Conservation (phyloP, 2,888 invertebrate genomes). For the Myathropa florea region DNA sequence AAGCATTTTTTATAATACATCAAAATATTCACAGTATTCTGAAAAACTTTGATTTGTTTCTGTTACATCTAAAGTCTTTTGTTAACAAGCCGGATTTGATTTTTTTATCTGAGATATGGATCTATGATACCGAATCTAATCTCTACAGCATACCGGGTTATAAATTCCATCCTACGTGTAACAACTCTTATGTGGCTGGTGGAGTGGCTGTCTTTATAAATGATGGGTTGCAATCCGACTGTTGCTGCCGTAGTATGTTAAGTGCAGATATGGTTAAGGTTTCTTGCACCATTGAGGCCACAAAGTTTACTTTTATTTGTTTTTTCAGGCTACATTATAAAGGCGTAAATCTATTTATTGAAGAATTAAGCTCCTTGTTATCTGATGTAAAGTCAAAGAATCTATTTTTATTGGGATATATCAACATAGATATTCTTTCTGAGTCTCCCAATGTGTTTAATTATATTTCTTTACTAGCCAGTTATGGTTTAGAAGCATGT, state of each 20-base stretch:
- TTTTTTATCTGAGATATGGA: slow-evolving; percentile 18
- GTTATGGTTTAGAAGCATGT: slow-evolving; percentile 10
- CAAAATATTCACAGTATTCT: slow-evolving; percentile 29
- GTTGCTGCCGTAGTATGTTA: not conserved
- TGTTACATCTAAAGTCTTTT: not conserved
- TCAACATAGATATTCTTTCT: slow-evolving; percentile 18
- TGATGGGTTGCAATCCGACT: not conserved
- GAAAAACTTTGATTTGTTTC: slow-evolving; percentile 23
- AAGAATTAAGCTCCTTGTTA: not conserved
- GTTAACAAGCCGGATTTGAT: slow-evolving; percentile 22
- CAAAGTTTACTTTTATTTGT: not conserved
- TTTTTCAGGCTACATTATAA: slow-evolving; percentile 7
- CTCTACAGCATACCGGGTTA: slow-evolving; percentile 4
- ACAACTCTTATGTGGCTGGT: not conserved
- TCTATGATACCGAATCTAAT: too few species aligned
- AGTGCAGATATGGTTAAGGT: slow-evolving; percentile 12
- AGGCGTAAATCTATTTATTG: slow-evolving; percentile 4
- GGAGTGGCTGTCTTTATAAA: slow-evolving; percentile 1
- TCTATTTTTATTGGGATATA: slow-evolving; percentile 15
- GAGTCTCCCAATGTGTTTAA: not conserved
- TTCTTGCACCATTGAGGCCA: not conserved
- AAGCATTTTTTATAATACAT: slow-evolving; percentile 4
- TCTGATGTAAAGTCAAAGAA: not conserved
- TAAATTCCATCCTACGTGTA: not conserved
- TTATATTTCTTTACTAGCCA: not conserved